A percentile compares a stretch with the other conserved stretches of the same genome.
These are phyloP conservation scores for Cariama cristata DNA, from an alignment of 2,113 vertebrate species.

Conservation along the genomic window DNA sequence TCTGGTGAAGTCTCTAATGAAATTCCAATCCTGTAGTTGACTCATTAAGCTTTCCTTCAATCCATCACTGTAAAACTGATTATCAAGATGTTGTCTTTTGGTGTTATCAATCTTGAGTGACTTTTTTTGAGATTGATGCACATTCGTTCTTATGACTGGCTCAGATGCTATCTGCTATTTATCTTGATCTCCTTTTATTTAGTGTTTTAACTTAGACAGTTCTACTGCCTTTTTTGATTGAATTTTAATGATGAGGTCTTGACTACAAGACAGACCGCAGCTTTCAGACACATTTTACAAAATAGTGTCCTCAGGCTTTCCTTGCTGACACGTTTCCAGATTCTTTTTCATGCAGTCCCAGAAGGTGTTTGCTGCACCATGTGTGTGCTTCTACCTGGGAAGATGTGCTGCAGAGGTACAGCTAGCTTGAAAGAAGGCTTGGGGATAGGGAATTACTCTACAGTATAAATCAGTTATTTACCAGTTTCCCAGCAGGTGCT, in stretches of 20 bases:
- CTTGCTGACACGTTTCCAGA: slow-evolving; percentile 2
- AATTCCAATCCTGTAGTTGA: slow-evolving; percentile 70
- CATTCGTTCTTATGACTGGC: slow-evolving; percentile 76
- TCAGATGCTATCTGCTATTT: slow-evolving; percentile 84
- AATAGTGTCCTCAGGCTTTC: neutral
- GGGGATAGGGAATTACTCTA: neutral
- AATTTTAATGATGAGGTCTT: slow-evolving; percentile 66
- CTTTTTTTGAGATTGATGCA: slow-evolving; percentile 81
- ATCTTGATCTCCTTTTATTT: slow-evolving; percentile 89
- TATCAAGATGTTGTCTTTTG: slow-evolving; percentile 84
- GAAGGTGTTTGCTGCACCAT: neutral
- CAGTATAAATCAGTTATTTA: neutral
- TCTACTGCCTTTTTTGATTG: slow-evolving; percentile 56
- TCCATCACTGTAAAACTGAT: slow-evolving; percentile 88
- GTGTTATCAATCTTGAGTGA: slow-evolving; percentile 84
- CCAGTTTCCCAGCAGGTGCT: neutral
- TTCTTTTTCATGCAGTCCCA: neutral
- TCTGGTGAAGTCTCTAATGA: slow-evolving; percentile 49
- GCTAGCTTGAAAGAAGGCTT: neutral
- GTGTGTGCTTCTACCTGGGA: neutral
- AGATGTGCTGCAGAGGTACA: neutral
- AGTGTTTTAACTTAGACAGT: slow-evolving; percentile 72
- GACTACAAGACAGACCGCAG: neutral
- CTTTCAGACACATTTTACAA: slow-evolving; percentile 1
- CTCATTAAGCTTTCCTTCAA: slow-evolving; percentile 80